Conservation (phyloP, 2,113 vertebrate genomes). For the Struthidea cinerea region DNA sequence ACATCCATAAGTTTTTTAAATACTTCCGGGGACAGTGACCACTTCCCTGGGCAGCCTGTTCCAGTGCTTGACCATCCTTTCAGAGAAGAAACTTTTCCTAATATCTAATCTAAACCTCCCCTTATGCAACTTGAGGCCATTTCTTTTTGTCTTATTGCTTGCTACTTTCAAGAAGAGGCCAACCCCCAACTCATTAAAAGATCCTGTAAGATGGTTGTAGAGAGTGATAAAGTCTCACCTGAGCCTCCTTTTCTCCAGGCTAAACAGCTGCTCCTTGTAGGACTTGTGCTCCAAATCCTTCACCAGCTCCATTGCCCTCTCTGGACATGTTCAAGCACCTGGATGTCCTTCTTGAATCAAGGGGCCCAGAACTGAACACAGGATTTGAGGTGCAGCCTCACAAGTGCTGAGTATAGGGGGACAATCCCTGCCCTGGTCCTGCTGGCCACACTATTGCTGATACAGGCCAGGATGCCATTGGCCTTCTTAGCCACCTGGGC, state of each 20-base stretch:
- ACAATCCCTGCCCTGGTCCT: background rate
- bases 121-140: fast-evolving
- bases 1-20: background rate
- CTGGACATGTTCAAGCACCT: background rate
- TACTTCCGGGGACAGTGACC: background rate
- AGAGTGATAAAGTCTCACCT: background rate
- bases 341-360: background rate
- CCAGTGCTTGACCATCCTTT: background rate
- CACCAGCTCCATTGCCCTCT: background rate
- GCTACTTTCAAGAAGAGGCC: background rate
- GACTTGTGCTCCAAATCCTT: background rate
- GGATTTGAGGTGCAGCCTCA: background rate
- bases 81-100: background rate
- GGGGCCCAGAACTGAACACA: background rate
- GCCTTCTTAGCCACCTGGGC: background rate
- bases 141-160: background rate
- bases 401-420: fast-evolving
- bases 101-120: background rate
- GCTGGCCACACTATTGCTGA: background rate
- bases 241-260: background rate
- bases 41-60: background rate
- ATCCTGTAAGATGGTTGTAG: background rate
- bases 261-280: background rate
- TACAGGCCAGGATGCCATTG: fast-evolving
- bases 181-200: fast-evolving